These are phyloP conservation scores for Ernsta delagoae DNA, from an alignment of 2,888 invertebrate genomes.

Conservation along the genomic window DNA sequence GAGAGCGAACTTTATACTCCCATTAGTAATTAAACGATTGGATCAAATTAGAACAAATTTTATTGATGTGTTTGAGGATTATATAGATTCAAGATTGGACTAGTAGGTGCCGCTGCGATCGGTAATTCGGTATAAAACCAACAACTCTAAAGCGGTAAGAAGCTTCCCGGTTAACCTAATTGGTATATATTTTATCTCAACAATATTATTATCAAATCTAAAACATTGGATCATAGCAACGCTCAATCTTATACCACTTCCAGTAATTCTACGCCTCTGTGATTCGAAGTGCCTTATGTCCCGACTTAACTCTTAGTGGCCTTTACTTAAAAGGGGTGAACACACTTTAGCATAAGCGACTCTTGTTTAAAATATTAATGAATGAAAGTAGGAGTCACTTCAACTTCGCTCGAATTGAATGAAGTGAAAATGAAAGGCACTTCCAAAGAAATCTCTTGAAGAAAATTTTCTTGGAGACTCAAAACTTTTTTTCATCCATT, in stretches of 20 bases:
- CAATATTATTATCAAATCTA: no score
- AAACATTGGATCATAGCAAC: no score
- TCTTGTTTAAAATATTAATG: constrained; percentile 66
- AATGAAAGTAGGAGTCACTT: constrained; percentile 53
- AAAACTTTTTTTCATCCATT: constrained; percentile 11
- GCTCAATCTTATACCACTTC: constrained; percentile 8
- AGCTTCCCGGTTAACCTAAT: no score
- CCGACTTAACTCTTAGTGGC: constrained; percentile 73
- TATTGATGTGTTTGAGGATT: no score
- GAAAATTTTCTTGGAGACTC: constrained; percentile 23
- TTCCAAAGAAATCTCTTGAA: constrained; percentile 34
- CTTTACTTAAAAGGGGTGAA: constrained; percentile 82
- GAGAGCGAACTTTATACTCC: no score
- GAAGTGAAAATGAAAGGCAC: constrained; percentile 37
- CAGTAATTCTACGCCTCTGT: constrained; percentile 3
- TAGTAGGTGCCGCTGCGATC: no score
- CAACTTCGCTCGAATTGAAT: constrained; percentile 41
- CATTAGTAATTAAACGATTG: no score
- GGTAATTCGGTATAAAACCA: no score
- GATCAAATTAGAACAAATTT: no score
- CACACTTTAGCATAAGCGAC: constrained; percentile 71
- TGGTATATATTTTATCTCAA: no score
- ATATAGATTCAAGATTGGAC: no score
- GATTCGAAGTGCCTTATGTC: constrained; percentile 45
- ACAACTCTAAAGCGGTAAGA: no score